Evolutionary conservation across 2,888 invertebrate species (phyloP).

Genomic region (Xestia ashworthii): DNA sequence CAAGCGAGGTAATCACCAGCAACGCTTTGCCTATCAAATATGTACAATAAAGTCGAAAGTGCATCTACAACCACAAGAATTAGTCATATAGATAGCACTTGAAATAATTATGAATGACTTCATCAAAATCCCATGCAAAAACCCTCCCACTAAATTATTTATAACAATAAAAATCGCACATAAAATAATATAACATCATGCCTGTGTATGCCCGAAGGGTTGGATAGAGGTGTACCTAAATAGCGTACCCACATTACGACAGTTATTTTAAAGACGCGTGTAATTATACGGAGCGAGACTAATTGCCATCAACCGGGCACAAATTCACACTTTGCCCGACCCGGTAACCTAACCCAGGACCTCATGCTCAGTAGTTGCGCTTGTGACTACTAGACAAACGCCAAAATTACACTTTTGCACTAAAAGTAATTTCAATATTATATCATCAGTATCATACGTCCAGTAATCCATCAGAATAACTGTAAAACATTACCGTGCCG

Average conservation of each 20-base stretch:
- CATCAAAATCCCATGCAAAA: not conserved
- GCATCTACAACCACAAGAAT: not conserved
- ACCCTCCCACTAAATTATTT: not conserved
- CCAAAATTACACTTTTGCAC: no score
- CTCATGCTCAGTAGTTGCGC: no score
- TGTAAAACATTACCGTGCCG: conserved; percentile 59
- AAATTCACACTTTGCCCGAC: no score
- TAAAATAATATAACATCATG: no score
- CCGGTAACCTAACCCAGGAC: no score
- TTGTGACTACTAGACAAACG: no score
- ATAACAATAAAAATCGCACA: not conserved
- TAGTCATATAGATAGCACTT: not conserved
- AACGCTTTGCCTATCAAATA: not conserved
- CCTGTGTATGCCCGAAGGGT: no score
- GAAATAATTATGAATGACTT: not conserved
- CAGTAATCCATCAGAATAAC: not conserved
- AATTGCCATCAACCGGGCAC: no score
- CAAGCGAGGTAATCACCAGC: not conserved
- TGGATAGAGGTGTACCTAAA: no score
- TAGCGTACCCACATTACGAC: no score
- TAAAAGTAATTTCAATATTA: not conserved
- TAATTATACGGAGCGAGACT: no score
- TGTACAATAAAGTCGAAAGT: not conserved
- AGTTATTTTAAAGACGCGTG: no score
- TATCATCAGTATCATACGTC: not conserved